Conservation (phyloP, 1,140 invertebrate species). For the Limonius californicus region DNA sequence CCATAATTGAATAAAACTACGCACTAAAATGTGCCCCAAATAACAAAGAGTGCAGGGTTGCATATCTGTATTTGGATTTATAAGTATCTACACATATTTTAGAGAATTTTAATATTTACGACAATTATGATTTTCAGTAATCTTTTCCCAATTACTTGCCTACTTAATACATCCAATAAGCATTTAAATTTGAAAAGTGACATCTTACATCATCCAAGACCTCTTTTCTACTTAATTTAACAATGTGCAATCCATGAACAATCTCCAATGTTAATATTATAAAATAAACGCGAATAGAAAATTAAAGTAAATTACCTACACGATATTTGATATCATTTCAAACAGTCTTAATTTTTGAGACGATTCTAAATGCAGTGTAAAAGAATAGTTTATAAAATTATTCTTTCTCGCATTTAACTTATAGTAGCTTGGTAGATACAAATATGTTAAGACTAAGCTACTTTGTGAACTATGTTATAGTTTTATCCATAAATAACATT, state of each 20-base stretch:
- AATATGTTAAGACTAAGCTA: slow-evolving; percentile 4
- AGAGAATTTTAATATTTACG: no score
- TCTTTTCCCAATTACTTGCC: background rate
- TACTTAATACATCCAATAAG: slow-evolving; percentile 12
- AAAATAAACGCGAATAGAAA: background rate
- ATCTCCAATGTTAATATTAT: slow-evolving; percentile 7
- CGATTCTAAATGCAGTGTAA: slow-evolving; percentile 12
- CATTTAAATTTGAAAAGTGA: slow-evolving; percentile 14
- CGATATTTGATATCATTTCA: slow-evolving; percentile 14
- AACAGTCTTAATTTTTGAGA: slow-evolving; percentile 17
- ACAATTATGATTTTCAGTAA: slow-evolving; percentile 1
- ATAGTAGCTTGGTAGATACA: background rate
- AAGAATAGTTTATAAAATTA: slow-evolving; percentile 11
- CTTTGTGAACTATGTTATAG: slow-evolving; percentile 9
- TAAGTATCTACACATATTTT: no score
- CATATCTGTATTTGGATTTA: no score
- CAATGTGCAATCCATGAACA: slow-evolving; percentile 12
- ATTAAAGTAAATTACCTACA: slow-evolving; percentile 13
- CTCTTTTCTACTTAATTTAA: background rate
- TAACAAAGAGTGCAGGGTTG: background rate
- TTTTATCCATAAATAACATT: background rate
- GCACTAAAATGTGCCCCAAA: background rate
- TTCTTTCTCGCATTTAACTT: slow-evolving; percentile 8
- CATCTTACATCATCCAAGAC: background rate
- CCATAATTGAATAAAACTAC: background rate